Evolutionary conservation across 2,888 invertebrate genomes (phyloP), one percentile per base, ranked within the genome.

Genomic region (Tiliacea citrago): DNA sequence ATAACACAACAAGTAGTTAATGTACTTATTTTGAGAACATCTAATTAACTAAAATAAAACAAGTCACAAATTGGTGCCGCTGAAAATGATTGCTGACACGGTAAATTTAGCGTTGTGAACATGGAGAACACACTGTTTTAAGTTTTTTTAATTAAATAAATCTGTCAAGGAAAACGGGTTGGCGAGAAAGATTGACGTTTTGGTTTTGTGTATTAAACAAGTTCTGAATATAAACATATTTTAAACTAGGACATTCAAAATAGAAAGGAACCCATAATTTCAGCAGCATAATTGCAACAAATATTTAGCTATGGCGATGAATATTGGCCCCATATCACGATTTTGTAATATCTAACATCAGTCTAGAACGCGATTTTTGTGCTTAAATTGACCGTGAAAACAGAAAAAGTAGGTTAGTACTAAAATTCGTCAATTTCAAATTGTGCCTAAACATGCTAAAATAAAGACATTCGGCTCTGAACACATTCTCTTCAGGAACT

Each of bases 11-110:
- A 90, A 90, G 87, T 86, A 88, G 77, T 82, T 82, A 82, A 84
- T 75, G 82, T 60, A 83, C 70, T 73, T 85, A 81, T 85, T 88
- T 85, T 70, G 82, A 81, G 88, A 90, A 88, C 90, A 90, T 91
- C 89, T 92, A 93, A 94, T 94, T 94, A 94, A 92, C 91, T 92
- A 87, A 93, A 94, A 94, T 90, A 93, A 93, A 92, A 92, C 91
- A 89, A 92, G 84, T 79, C 88, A 92, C 92, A 92, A 94, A 94
- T 94, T 94, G 92, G 88, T 92, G 90, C 90, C 89, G 88, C 85
- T 91, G 90, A 84, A 86, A 86, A 81, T 71, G 79, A 79, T 80
- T 82, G 82, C 74, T 82, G 88, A 78, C 84, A 82, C 90, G 92
- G 91, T 93, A 90, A 91, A 94, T 94, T 94, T 93, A 94, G 90